Base-by-base conservation (phyloP, 2,113 vertebrate species). In the Aspiorhynchus laticeps region DNA sequence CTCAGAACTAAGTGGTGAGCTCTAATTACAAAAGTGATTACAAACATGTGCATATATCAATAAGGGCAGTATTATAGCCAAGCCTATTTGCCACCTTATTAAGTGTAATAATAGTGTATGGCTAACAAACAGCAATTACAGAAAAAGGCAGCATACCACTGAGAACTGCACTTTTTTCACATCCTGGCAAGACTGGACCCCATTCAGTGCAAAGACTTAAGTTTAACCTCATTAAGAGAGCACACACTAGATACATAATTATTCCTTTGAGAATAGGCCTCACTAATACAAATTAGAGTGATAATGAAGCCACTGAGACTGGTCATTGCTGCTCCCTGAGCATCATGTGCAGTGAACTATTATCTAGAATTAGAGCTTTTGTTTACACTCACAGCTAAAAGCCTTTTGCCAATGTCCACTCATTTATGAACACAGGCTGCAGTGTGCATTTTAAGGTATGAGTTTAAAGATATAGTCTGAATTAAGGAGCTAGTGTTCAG, bases 291-390 rank as follows among this genome's bases (percentile, higher is more conserved):
- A 95, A 95, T 95, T 94, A 96, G 91, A 93, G 91, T 91, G 93
- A 95, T 95, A 95, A 96, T 96, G 94, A 95, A 94, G 94, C 94
- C 92, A 94, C 92, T 93, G 95, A 95, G 94, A 94, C 93, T 94
- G 94, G 93, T 92, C 94, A 94, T 89, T 92, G 93, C 92, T 92
- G 94, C 92, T 94, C 91, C 92, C 92, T 87, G 89, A 92, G 91
- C 90, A 93, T 87, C 90, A 90, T 90, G 91, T 89, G 88, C 80
- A 89, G 28, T 91, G 89, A 93, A 90, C 92, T 92, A 93, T 95
- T 94, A 94, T 89, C 78, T 86, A 84, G 91, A 91, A 94, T 95
- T 95, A 94, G 88, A 92, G 93, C 83, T 65, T 92, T 93, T 95
- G 94, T 95, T 95, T 95, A 94, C 90, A 88, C 89, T 91, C 91